Evolutionary conservation across 2,888 invertebrate genomes (phyloP).

Genomic region (Spodoptera littoralis): DNA sequence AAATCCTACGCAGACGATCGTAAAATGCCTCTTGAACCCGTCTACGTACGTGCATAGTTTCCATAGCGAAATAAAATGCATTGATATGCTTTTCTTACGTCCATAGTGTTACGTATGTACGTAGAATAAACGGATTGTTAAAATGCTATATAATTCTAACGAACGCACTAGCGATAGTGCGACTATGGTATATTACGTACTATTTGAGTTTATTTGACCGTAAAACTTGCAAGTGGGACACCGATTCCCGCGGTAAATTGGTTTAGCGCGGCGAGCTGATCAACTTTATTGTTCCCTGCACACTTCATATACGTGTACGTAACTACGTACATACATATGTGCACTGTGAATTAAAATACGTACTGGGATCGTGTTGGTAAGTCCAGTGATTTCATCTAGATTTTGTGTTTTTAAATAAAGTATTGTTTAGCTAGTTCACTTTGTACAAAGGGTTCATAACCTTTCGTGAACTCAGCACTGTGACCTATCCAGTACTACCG

Average conservation of each 20-base stretch:
- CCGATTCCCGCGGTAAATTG: slow-evolving; percentile 74
- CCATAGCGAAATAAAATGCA: slow-evolving; percentile 4
- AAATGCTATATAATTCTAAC: slow-evolving; percentile 52
- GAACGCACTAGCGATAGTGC: slow-evolving; percentile 43
- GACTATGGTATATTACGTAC: slow-evolving; percentile 35
- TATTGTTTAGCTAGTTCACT: too few species aligned
- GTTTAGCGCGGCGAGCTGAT: slow-evolving; percentile 61
- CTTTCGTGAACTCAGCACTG: too few species aligned
- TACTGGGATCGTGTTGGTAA: slow-evolving; percentile 4
- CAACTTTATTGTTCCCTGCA: slow-evolving; percentile 43
- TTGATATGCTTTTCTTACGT: background rate
- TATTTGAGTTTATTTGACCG: slow-evolving; percentile 72
- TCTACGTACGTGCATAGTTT: slow-evolving; percentile 4
- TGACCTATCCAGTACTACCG: too few species aligned
- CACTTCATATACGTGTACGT: slow-evolving; percentile 9
- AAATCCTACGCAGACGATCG: background rate
- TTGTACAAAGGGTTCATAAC: too few species aligned
- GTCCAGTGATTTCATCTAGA: background rate
- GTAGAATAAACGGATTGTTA: slow-evolving; percentile 48
- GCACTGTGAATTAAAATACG: slow-evolving; percentile 7
- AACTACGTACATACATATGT: slow-evolving; percentile 21
- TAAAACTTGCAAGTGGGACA: slow-evolving; percentile 72
- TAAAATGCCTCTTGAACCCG: background rate
- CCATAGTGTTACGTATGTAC: slow-evolving; percentile 25
- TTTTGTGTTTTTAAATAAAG: too few species aligned